Base-by-base conservation (phyloP, 1,140 invertebrate species). In the Drosophila tani region DNA sequence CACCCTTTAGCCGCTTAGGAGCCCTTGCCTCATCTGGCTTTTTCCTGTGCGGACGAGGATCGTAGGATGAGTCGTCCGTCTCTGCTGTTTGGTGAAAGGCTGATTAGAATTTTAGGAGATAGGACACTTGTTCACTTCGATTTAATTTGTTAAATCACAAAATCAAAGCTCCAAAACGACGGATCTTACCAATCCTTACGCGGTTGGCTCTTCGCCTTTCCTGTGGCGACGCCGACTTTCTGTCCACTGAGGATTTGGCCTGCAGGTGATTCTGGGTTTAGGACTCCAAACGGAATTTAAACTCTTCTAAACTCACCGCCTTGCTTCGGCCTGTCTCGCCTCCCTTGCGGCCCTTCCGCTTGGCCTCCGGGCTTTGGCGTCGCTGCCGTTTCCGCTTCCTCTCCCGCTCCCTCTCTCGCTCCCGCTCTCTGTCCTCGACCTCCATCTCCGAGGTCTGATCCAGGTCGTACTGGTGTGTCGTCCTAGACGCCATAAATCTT, bases 1-100 rank as follows among this genome's bases (percentile, higher is more conserved):
- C 75, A 11, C 49, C 64, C 17, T 9, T 38, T 0, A 45, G 46
- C 1, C 68, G 41, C 1, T 15, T 8, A 14, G n/a, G 3, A 5
- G 40, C 14, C 15, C 8, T 0, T 12, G 15, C 21, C 12, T 46
- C 32, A 17, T 27, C 2, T 4, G n/a, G 19, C 41, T 47, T 55
- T 5, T 68, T 46, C 3, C 29, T 38, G 5, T 55, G 14, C 32
- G 9, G 6, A 0, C 50, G 29, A 29, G 40, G 24, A 38, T 47
- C 49, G 12, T 68, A 50, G 14, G 29, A 15, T n/a, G 66, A 53
- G 0, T 53, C 62, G 21, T 67, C 63, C 3, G 63, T 53, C 5
- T 8, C 63, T 24, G 11, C 12, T 17, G 5, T 35, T 38, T 2
- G 3, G 15, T 2, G 1, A 17, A 17, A 8, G 14, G 19, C n/a